Percentiles rank a stretch among this genome's conserved stretches.
phyloP scores from a whole-genome alignment of 2,113 vertebrate genomes.

The Trochalopteron elliotii region DNA sequence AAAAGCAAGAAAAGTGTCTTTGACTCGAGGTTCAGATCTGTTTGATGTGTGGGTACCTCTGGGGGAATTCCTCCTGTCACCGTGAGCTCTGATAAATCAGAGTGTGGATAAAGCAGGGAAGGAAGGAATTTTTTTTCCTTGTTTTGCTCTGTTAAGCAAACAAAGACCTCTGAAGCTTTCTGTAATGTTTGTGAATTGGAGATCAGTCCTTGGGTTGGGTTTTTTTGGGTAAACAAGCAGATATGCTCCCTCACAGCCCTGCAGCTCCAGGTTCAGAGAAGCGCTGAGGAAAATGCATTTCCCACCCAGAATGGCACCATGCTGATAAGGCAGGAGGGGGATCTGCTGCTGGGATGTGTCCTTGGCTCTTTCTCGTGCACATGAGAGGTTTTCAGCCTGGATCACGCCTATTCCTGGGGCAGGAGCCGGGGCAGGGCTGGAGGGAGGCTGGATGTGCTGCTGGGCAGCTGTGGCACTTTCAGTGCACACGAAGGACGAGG shows the following conservation, averaged over 20 bases:
- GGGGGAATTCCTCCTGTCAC: background rate
- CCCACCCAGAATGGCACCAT: rapidly evolving
- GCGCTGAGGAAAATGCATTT: background rate
- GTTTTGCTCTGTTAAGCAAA: background rate
- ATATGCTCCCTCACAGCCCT: background rate
- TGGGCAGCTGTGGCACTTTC: background rate
- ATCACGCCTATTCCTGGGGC: rapidly evolving
- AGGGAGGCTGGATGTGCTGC: background rate
- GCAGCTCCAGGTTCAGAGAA: background rate
- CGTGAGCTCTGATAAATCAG: background rate
- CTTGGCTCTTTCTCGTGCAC: rapidly evolving
- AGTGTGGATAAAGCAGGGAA: background rate
- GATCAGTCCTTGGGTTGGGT: background rate
- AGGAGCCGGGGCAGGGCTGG: background rate
- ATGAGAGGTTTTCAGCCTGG: background rate
- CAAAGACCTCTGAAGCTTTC: background rate
- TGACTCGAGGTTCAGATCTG: background rate
- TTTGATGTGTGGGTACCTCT: background rate
- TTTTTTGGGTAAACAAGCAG: background rate
- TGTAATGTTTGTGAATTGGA: background rate
- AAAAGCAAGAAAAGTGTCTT: background rate
- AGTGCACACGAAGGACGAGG: too few species aligned
- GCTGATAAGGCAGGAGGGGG: too few species aligned
- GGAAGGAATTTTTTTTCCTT: background rate
- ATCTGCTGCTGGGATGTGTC: background rate